Evolutionary conservation across 64 coral and sea anemone genomes (phyloP).

Genomic region (Pocillopora damicornis): DNA sequence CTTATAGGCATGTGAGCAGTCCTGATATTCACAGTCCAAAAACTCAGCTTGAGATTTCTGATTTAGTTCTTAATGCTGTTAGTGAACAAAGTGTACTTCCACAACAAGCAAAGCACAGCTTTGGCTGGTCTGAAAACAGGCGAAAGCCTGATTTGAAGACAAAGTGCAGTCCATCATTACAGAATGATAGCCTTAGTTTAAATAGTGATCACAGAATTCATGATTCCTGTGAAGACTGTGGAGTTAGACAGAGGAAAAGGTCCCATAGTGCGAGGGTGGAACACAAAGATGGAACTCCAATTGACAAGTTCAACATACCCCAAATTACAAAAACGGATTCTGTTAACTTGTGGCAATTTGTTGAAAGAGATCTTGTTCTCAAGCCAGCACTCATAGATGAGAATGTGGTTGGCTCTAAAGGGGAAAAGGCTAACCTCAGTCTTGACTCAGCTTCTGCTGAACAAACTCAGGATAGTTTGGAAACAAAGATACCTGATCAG

Average conservation of each 20-base stretch:
- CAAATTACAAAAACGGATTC: constrained; percentile 30
- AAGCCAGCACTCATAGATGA: not conserved
- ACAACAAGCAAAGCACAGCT: constrained; percentile 4
- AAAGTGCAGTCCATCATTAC: not conserved
- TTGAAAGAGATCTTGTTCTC: constrained; percentile 45
- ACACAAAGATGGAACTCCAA: constrained; percentile 39
- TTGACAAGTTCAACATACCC: constrained; percentile 6
- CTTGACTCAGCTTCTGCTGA: not conserved
- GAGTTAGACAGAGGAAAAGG: constrained; percentile 26
- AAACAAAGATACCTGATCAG: not conserved
- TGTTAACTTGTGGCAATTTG: constrained; percentile 37
- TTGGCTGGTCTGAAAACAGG: constrained; percentile 41
- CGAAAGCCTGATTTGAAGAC: constrained; percentile 38
- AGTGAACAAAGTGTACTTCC: constrained; percentile 19
- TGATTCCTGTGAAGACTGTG: not conserved
- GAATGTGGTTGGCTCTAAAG: not conserved
- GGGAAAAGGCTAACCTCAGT: too few species aligned
- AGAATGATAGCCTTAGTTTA: not conserved
- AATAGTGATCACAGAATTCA: not conserved
- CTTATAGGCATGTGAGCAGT: constrained; percentile 61
- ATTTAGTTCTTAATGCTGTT: constrained; percentile 7
- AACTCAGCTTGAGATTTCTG: not conserved
- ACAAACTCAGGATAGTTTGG: not conserved
- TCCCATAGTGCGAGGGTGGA: constrained; percentile 34
- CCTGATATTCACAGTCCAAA: constrained; percentile 74